Evolutionary conservation across 1,140 invertebrate genomes (phyloP).

Genomic region (Drosophila tani): DNA sequence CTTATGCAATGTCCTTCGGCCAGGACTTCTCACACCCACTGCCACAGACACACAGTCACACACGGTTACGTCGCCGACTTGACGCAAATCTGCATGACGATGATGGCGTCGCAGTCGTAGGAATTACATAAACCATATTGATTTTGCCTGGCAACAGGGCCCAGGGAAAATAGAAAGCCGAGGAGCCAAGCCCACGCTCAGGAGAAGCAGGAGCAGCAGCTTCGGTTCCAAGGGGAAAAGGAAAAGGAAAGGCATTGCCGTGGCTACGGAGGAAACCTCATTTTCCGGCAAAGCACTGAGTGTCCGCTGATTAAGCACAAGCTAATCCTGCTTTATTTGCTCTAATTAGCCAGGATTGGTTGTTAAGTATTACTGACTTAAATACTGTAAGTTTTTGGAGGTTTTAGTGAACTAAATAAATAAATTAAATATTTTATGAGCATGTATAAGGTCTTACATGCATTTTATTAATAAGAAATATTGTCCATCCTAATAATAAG

Average conservation of each 20-base stretch:
- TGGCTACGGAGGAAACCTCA: conserved; percentile 6
- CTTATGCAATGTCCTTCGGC: conserved; percentile 75
- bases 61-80: conserved; percentile 39
- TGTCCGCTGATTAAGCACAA: conserved; percentile 23
- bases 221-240: conserved; percentile 9
- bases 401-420: too few species aligned
- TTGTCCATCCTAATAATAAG: background rate
- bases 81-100: conserved; percentile 76
- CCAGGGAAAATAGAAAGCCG: background rate
- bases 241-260: conserved; percentile 25
- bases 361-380: background rate
- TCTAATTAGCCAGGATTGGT: conserved; percentile 1
- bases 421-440: too few species aligned
- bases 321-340: background rate
- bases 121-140: conserved; percentile 79
- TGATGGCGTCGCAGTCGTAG: conserved; percentile 48
- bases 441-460: too few species aligned
- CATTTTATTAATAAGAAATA: background rate
- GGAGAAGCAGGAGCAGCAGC: conserved; percentile 10
- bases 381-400: background rate
- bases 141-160: conserved; percentile 60
- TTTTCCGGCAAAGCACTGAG: conserved; percentile 13
- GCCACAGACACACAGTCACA: conserved; percentile 28
- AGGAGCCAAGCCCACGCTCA: conserved; percentile 21
- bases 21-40: conserved; percentile 29